Evolutionary conservation across 2,797 vertebrate species (phyloP).

Genomic region (Cossypha niveicapilla): DNA sequence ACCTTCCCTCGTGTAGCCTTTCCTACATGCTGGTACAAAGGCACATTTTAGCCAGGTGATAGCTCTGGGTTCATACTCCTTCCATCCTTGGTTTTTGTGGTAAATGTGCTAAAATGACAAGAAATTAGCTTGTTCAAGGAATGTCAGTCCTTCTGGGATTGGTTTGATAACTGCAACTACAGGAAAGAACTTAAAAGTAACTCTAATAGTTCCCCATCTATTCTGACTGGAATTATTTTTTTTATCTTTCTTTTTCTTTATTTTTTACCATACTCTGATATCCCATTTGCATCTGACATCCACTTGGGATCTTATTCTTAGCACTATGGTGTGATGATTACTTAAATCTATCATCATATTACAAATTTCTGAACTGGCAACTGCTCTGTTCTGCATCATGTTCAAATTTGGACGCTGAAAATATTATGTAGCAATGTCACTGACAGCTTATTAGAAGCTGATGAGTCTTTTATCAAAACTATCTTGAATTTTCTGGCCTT

Average conservation of each 20-base stretch:
- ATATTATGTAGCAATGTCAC: not conserved
- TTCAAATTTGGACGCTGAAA: not conserved
- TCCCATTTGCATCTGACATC: not conserved
- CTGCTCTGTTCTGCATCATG: not conserved
- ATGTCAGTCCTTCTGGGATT: not conserved
- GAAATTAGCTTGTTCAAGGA: not conserved
- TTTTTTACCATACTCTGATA: not conserved
- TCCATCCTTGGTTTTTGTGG: not conserved
- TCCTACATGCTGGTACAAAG: not conserved
- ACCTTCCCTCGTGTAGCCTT: not conserved
- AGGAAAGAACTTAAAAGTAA: not conserved
- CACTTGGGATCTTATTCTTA: not conserved
- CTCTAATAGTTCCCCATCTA: not conserved
- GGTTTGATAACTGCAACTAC: not conserved
- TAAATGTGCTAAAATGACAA: not conserved
- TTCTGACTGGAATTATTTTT: not conserved
- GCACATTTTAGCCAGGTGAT: not conserved
- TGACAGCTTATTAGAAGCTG: not conserved
- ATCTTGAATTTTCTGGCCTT: not conserved
- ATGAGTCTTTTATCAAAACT: not conserved
- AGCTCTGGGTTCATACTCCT: not conserved
- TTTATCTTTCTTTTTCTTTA: rapidly evolving
- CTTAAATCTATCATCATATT: not conserved
- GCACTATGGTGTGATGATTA: not conserved
- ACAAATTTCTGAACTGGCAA: not conserved